Evolutionary conservation across 2,888 invertebrate genomes (phyloP), one percentile per base, ranked within the genome.

Genomic region (Cantharis lateralis): DNA sequence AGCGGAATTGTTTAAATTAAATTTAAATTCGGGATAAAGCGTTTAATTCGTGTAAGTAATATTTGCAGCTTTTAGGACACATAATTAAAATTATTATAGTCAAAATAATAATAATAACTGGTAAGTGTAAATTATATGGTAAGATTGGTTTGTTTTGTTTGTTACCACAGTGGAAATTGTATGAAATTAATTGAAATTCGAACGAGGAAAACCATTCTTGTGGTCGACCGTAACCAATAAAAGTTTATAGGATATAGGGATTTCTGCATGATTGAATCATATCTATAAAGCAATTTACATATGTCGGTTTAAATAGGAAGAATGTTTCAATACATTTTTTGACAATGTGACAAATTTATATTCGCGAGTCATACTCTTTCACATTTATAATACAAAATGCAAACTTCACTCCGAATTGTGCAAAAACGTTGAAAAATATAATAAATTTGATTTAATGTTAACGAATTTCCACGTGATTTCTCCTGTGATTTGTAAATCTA

Each of bases 221-320:
- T 62, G 64, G 70, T 69, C 74, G 32, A 16, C 61, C 48, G 71
- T 16, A 66, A 70, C 20, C 77, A 77, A 77, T 77, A 77, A 71
- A 74, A 71, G 66, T 71, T 73, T 63, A 61, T 63, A 62, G 70
- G 66, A 71, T 68, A 69, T 69, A 48, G 74, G 48, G 74, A 62
- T 77, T 77, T 75, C 72, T 63, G 32, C 72, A 66, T 72, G 75
- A 78, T 78, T 75, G 75, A 78, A 78, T 72, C 75, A 75, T 74
- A 74, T 69, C 71, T 68, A 74, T 74, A 75, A 75, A 72, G 24
- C 70, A 69, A 72, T 75, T 78, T 78, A 71, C 77, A 76, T 76
- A 70, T 70, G 62, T 70, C 48, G 7, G 48, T 48, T 48, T 48
- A 48, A 48, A 48, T 48, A 48, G 48, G 48, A 5, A 48, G 48